phyloP scores from a whole-genome alignment of 2,113 vertebrate species.

The Callocephalon fimbriatum region DNA sequence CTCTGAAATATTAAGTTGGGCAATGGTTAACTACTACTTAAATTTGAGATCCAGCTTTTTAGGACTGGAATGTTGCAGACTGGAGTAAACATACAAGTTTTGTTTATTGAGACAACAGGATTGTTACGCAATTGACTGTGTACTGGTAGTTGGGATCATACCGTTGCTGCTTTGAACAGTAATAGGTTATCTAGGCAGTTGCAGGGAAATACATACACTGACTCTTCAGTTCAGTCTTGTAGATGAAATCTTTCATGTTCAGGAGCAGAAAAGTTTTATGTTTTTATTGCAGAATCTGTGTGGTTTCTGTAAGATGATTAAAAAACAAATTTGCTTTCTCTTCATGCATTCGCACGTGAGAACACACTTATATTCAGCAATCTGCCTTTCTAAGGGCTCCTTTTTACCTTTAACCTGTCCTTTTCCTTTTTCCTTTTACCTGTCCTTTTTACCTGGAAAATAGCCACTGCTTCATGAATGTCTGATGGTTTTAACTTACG shows the following conservation, averaged over 20 bases:
- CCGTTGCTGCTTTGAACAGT: neutral
- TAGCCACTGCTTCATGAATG: neutral
- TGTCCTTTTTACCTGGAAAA: neutral
- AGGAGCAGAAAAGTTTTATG: neutral
- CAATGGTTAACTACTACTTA: slow-evolving; percentile 16
- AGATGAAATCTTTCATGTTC: neutral
- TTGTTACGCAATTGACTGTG: slow-evolving; percentile 21
- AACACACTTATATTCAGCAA: neutral
- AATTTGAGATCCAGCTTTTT: neutral
- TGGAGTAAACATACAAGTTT: slow-evolving; percentile 21
- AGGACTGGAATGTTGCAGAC: neutral
- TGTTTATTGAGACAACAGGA: slow-evolving; percentile 7
- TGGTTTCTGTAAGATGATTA: neutral
- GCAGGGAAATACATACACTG: neutral
- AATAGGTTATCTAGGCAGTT: neutral
- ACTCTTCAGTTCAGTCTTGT: neutral
- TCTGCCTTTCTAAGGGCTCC: neutral
- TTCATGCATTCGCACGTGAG: neutral
- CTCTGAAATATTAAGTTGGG: neutral
- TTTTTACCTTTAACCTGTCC: no score
- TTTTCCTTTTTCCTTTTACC: no score
- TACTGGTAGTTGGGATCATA: neutral
- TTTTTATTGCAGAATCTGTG: neutral
- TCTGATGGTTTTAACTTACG: neutral
- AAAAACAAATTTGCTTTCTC: neutral